phyloP scores from a whole-genome alignment of 2,888 invertebrate species.

The Acrobeloides nanus region DNA sequence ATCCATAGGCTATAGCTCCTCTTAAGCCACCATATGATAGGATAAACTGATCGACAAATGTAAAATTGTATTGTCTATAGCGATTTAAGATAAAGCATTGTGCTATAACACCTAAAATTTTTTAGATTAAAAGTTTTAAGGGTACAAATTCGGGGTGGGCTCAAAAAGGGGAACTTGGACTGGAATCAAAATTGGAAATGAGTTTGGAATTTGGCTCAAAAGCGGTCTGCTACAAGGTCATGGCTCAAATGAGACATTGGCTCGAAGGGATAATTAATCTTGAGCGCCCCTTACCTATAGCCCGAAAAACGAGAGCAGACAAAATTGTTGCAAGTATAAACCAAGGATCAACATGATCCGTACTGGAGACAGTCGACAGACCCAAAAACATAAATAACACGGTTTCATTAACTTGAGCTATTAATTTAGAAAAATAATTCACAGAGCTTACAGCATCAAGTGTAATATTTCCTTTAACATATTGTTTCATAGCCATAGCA shows the following conservation, averaged over 20 bases:
- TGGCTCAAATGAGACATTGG: too few relatives aligned
- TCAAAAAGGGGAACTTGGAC: too few relatives aligned
- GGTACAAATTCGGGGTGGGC: too few relatives aligned
- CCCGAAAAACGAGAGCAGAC: conserved; percentile 65
- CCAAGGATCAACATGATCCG: conserved; percentile 17
- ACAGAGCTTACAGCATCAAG: conserved; percentile 94
- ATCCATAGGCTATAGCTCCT: conserved; percentile 91
- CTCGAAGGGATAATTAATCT: too few relatives aligned
- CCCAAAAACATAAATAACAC: conserved; percentile 97
- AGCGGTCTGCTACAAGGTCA: too few relatives aligned
- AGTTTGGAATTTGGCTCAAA: too few relatives aligned
- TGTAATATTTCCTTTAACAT: conserved; percentile 91
- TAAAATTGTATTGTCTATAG: conserved; percentile 62
- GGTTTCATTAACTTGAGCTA: conserved; percentile 64
- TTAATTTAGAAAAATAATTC: conserved; percentile 96
- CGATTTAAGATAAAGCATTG: conserved; percentile 83
- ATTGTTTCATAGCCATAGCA: conserved; percentile 96
- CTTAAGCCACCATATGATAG: conserved; percentile 93
- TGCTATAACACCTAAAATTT: conserved; percentile 80
- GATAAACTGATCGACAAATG: conserved; percentile 63
- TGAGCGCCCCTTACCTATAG: too few relatives aligned
- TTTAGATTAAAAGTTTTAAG: too few relatives aligned
- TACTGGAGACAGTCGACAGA: conserved; percentile 74
- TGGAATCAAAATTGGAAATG: too few relatives aligned
- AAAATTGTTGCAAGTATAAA: conserved; percentile 65